Evolutionary conservation across 2,888 invertebrate genomes (phyloP), one percentile per base, ranked within the genome.

Genomic region (Drosophila ustulata): DNA sequence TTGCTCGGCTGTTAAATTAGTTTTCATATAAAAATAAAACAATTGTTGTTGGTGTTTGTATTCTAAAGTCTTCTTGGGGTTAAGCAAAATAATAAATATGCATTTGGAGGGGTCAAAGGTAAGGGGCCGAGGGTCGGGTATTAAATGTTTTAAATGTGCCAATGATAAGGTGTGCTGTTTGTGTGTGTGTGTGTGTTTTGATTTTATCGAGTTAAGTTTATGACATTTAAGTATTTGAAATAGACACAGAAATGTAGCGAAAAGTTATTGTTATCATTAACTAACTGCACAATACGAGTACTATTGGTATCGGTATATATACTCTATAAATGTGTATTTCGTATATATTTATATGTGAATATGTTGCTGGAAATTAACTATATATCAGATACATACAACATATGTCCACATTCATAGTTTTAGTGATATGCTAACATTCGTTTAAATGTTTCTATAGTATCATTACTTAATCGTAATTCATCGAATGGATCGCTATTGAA

Each of bases 361-460:
- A 30, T 7, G 41, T 23, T 62, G 30, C 47, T 46, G 34, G n/a
- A 28, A 62, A 39, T 62, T 62, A 25, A 39, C 62, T 82, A 61
- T 56, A 58, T 78, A 59, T 75, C 53, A 73, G 52, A 59, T 70
- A 74, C 41, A 67, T 52, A 51, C 39, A 57, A 49, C 30, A 61
- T 39, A 55, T 58, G 63, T 66, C 43, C 55, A 63, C 75, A 62
- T 68, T 56, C 65, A 71, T 80, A 67, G 71, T 68, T 49, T 61
- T 71, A 65, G 61, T 88, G 88, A 86, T 87, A 89, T 89, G 89
- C 81, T 83, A 88, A 78, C 88, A 84, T 86, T 88, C 84, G 66
- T 66, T 75, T 77, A 69, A 66, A 76, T 70, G 65, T 64, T 62
- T 78, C 57, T 55, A 69, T 68, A 67, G 53, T 52, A 37, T 37